Conservation (phyloP, 2,113 vertebrate genomes). For the Balaeniceps rex region DNA sequence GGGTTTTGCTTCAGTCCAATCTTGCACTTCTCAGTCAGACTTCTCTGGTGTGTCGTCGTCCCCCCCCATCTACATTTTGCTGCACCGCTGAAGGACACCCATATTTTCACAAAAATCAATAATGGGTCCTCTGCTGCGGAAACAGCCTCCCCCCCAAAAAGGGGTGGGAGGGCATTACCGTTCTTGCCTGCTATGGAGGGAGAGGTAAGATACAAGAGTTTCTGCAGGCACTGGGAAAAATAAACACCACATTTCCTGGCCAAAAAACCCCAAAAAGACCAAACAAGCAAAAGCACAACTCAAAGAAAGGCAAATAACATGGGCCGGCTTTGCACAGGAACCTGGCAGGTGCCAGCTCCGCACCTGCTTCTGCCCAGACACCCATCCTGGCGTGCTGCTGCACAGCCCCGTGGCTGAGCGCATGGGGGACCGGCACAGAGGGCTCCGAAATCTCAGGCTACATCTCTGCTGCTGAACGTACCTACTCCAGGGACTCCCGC, state of each 20-base stretch:
- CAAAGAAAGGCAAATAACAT: neutral
- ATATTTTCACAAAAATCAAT: neutral
- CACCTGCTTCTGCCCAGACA: neutral
- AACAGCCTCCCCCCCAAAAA: neutral
- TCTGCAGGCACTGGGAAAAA: neutral
- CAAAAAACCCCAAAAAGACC: neutral
- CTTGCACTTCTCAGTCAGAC: neutral
- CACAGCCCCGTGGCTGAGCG: accelerated
- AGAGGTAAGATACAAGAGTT: neutral
- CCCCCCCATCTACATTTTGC: neutral
- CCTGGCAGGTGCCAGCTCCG: neutral
- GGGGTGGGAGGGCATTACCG: neutral
- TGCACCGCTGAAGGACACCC: neutral
- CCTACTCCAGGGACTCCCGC: neutral
- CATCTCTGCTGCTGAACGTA: neutral
- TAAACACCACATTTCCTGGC: neutral
- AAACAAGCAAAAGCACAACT: neutral
- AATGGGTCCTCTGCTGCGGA: neutral
- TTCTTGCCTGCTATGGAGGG: neutral
- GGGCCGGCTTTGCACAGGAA: neutral
- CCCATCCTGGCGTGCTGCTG: neutral
- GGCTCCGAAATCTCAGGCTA: neutral
- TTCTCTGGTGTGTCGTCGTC: neutral
- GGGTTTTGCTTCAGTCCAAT: neutral
- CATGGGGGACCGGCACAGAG: neutral